Evolutionary conservation across 1,140 invertebrate genomes (phyloP).

Genomic region (Solen grandis): DNA sequence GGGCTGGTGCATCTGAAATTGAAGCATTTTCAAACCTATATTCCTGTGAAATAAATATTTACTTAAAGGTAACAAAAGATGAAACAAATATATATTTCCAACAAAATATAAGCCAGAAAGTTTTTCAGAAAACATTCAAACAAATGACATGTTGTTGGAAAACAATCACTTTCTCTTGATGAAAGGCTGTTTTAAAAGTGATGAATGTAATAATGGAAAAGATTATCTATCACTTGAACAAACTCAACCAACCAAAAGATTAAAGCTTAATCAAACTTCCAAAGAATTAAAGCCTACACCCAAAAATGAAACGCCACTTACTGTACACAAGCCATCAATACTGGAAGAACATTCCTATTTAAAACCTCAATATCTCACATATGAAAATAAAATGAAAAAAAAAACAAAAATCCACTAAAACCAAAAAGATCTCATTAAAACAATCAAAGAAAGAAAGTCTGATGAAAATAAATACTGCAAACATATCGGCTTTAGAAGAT

Average conservation of each 20-base stretch:
- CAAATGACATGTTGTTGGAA: background rate
- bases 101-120: background rate
- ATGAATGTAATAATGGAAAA: background rate
- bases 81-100: background rate
- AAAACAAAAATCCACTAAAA: too few species aligned
- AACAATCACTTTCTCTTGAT: background rate
- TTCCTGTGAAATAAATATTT: background rate
- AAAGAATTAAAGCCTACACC: background rate
- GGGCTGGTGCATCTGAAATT: too few species aligned
- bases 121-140: background rate
- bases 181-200: background rate
- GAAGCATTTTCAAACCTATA: background rate
- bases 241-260: background rate
- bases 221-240: background rate
- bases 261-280: background rate
- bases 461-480: too few species aligned
- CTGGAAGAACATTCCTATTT: too few species aligned
- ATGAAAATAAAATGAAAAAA: too few species aligned
- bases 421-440: too few species aligned
- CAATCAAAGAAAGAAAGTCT: too few species aligned
- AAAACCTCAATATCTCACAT: too few species aligned
- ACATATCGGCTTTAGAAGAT: too few species aligned
- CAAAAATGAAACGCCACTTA: too few species aligned
- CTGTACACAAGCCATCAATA: too few species aligned
- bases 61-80: background rate